Base-by-base conservation (phyloP, 2,113 vertebrate species). In the Macrotis lagotis region DNA sequence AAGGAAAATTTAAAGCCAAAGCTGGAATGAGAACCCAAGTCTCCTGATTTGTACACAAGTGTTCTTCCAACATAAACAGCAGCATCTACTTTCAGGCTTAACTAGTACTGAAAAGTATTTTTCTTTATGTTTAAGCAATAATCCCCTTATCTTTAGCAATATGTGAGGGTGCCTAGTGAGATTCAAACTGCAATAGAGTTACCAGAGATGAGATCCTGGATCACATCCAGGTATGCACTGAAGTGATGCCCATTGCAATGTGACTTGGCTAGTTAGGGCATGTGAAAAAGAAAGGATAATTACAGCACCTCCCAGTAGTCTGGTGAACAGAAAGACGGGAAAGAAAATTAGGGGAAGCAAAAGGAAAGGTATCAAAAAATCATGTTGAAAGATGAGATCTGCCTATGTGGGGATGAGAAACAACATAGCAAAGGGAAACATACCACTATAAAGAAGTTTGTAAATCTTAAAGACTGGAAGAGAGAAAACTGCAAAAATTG, bases 351-450 rank as follows among this genome's bases (percentile, higher is more conserved):
- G 1, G 91, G 48, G 53, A 94, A 51, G 66, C 0, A 51, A 66
- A 94, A 50, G 88, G 66, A 92, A 92, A 95, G 91, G 93, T 16
- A 24, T 24, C 92, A 53, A 94, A 97, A 96, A 95, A 92, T 50
- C 95, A 97, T 96, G 97, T 90, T 92, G 96, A 98, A 95, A 90
- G 94, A 91, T 97, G 92, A 96, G 96, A 97, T 93, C 91, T 95
- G 95, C 96, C 97, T 97, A 98, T 96, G 94, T 97, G 96, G 97
- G 97, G 92, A 96, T 97, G 97, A 95, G 94, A 96, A 97, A 97
- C 96, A 97, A 96, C 93, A 94, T 97, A 96, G 97, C 97, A 97
- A 94, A 96, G 94, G 96, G 95, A 95, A 96, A 93, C 95, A 89
- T 96, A 96, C 94, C 97, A 95, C 94, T 96, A 97, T 93, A 96